A percentile compares a stretch with the other conserved stretches of the same genome.
Evolutionary conservation across 2,888 invertebrate species (phyloP).

Genomic region (Drosophila lacicola): DNA sequence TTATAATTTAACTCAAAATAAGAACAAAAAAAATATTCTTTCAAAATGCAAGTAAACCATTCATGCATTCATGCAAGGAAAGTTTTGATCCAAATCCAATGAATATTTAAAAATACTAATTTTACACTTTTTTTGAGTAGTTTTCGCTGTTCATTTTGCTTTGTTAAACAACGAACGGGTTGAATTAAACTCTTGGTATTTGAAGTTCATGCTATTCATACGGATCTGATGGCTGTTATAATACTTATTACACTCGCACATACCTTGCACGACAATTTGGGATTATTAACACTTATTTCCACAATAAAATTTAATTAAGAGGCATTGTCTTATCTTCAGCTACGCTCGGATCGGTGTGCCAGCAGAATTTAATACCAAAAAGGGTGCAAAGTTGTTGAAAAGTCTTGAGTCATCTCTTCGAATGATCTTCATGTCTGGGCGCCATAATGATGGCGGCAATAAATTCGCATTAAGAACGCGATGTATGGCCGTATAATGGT

Average conservation of each 20-base stretch:
- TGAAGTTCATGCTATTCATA: constrained; percentile 8
- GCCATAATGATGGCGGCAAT: constrained; percentile 72
- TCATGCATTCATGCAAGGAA: no score
- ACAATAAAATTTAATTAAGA: constrained; percentile 63
- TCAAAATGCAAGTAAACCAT: no score
- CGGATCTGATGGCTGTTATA: not conserved
- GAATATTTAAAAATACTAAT: not conserved
- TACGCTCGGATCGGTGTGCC: constrained; percentile 35
- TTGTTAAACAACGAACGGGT: not conserved
- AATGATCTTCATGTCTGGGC: constrained; percentile 62
- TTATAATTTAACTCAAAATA: no score
- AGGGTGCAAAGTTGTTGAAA: constrained; percentile 67
- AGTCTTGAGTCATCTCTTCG: constrained; percentile 63
- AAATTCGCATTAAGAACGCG: constrained; percentile 79
- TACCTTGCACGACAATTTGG: constrained; percentile 41
- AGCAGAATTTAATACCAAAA: constrained; percentile 61
- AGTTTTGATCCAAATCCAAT: no score
- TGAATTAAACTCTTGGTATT: not conserved
- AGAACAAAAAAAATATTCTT: no score
- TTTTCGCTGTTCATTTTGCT: not conserved
- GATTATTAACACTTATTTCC: constrained; percentile 33
- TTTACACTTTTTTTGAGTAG: not conserved
- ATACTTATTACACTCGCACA: not conserved
- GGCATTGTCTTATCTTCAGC: constrained; percentile 64
- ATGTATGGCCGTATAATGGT: constrained; percentile 20